Conservation (phyloP, 53 echinoderm and acorn worm species). For the Stichopus horrens region DNA sequence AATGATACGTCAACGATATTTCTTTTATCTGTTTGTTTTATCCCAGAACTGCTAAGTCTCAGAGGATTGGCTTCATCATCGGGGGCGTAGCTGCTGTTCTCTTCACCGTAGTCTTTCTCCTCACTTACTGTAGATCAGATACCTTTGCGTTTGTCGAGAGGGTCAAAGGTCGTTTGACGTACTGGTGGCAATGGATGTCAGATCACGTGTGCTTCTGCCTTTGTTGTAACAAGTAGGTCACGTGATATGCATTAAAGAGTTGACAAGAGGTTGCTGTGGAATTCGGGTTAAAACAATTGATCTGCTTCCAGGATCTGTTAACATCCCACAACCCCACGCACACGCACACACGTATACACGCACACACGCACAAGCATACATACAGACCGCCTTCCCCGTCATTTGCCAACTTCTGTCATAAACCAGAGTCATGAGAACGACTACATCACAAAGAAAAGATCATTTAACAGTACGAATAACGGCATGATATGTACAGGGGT, state of each 20-base stretch:
- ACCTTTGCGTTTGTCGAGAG: conserved; percentile 71
- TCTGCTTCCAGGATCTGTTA: no score
- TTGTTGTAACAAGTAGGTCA: conserved; percentile 56
- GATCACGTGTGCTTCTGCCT: conserved; percentile 77
- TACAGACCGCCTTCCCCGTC: no score
- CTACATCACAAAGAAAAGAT: no score
- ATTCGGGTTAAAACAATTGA: no score
- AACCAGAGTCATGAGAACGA: no score
- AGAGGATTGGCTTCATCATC: conserved; percentile 62
- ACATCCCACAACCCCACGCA: no score
- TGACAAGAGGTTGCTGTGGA: no score
- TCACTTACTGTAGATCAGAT: conserved; percentile 81
- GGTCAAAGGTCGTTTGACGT: conserved; percentile 42
- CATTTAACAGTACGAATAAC: no score
- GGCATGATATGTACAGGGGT: no score
- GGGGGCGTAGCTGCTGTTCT: conserved; percentile 65
- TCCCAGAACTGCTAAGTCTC: conserved; percentile 33
- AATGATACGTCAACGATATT: not conserved
- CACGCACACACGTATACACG: no score
- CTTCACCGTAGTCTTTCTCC: conserved; percentile 64
- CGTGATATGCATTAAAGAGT: not conserved
- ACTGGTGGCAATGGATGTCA: conserved; percentile 54
- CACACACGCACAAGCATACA: no score
- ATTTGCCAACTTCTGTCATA: no score
- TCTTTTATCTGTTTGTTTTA: not conserved